These are phyloP conservation scores for Tauraco erythrolophus DNA, from an alignment of 2,113 vertebrate species.

Conservation along the genomic window DNA sequence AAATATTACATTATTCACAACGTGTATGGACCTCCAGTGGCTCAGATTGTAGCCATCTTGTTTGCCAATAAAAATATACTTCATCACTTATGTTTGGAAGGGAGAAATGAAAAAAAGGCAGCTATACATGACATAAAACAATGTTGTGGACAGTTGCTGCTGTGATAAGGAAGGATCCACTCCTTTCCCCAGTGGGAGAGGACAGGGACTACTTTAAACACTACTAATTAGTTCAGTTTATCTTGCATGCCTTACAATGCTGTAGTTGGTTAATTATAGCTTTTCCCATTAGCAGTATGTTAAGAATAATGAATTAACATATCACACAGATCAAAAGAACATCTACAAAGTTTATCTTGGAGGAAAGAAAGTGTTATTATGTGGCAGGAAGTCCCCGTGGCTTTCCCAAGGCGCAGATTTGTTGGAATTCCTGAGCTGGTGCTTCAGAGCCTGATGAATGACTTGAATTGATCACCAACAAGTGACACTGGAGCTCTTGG, in stretches of 20 bases:
- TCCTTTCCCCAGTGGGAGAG: slow-evolving; percentile 44
- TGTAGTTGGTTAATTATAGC: slow-evolving; percentile 77
- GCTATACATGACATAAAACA: neutral
- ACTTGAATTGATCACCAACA: slow-evolving; percentile 75
- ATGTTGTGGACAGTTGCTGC: neutral
- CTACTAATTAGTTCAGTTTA: slow-evolving; percentile 77
- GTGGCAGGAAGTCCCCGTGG: slow-evolving; percentile 71
- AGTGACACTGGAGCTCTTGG: slow-evolving; percentile 67
- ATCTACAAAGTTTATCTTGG: slow-evolving; percentile 76
- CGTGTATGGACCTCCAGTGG: neutral
- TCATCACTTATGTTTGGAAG: neutral
- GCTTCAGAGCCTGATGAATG: slow-evolving; percentile 74
- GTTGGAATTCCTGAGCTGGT: slow-evolving; percentile 71
- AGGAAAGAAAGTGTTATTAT: slow-evolving; percentile 73
- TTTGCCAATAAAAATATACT: neutral
- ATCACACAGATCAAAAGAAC: slow-evolving; percentile 72
- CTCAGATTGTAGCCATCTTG: slow-evolving; percentile 49
- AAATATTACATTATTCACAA: slow-evolving; percentile 2
- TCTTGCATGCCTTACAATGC: slow-evolving; percentile 53
- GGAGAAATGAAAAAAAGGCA: neutral
- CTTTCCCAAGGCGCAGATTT: slow-evolving; percentile 72
- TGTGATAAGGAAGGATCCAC: neutral
- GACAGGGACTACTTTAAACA: slow-evolving; percentile 73
- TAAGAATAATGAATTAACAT: slow-evolving; percentile 79
- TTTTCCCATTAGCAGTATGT: slow-evolving; percentile 72